Conservation (phyloP, 2,888 invertebrate genomes). For the Litoditis marina region DNA sequence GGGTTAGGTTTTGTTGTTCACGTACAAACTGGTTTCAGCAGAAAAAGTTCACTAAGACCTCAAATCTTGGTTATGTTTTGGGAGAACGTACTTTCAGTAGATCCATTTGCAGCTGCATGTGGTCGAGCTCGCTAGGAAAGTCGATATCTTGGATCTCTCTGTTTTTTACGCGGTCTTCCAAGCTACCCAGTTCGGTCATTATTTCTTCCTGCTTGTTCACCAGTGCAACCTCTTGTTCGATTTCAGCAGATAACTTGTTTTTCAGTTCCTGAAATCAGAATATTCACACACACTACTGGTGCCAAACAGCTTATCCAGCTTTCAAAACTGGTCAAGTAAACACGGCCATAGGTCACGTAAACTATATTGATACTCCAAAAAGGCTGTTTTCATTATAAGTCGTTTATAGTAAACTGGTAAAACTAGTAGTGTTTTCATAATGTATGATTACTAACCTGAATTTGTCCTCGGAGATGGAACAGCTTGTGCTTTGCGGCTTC, state of each 20-base stretch:
- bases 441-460: conserved; percentile 4
- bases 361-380: no score
- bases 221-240: conserved; percentile 38
- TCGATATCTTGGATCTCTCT: conserved; percentile 28
- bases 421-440: no score
- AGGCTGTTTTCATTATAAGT: no score
- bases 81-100: conserved; percentile 34
- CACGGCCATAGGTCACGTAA: no score
- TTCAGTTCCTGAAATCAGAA: conserved; percentile 20
- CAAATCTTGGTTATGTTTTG: no score
- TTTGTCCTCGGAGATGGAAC: conserved; percentile 16
- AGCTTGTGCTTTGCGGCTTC: conserved; percentile 24
- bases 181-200: conserved; percentile 26
- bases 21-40: no score
- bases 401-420: no score
- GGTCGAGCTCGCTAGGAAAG: conserved; percentile 39
- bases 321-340: no score
- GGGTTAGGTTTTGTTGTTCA: no score
- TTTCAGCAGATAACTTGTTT: conserved; percentile 25
- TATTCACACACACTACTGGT: no score
- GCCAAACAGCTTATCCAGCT: conserved; percentile 3
- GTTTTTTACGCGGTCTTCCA: conserved; percentile 30
- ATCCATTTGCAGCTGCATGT: conserved; percentile 45
- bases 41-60: no score
- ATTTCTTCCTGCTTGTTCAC: conserved; percentile 36